A percentile compares a stretch with the other conserved stretches of the same genome.
These are phyloP conservation scores for Bombus sylvicola DNA, from an alignment of 1,140 invertebrate species.

Conservation along the genomic window DNA sequence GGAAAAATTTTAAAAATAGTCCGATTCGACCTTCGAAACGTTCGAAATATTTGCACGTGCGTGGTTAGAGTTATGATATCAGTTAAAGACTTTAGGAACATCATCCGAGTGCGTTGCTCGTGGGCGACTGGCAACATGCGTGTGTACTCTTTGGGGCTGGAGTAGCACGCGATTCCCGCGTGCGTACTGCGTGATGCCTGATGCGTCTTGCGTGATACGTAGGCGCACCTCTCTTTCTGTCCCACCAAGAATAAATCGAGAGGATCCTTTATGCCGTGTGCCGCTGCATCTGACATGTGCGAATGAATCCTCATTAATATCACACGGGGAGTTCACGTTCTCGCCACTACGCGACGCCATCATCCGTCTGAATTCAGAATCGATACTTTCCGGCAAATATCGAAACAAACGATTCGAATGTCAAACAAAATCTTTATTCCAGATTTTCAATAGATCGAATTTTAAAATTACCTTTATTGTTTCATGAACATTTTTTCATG, in stretches of 20 bases:
- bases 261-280: neutral
- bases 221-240: constrained; percentile 57
- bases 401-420: neutral
- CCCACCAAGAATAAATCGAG: constrained; percentile 34
- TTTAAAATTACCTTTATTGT: neutral
- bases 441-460: neutral
- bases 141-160: neutral
- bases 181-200: constrained; percentile 57
- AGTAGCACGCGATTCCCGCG: constrained; percentile 51
- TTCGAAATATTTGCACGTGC: constrained; percentile 25
- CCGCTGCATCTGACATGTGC: neutral
- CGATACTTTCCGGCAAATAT: neutral
- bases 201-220: constrained; percentile 39
- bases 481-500: neutral
- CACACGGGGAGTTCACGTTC: neutral
- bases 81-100: constrained; percentile 7
- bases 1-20: constrained; percentile 15
- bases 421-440: neutral
- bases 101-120: neutral
- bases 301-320: constrained; percentile 1
- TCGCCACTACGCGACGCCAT: neutral
- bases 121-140: neutral
- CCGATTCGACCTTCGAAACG: neutral
- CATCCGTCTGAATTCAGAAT: neutral
- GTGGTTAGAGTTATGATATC: constrained; percentile 26